Percentiles rank a stretch among this genome's conserved stretches.
phyloP scores from a whole-genome alignment of 2,888 invertebrate genomes.

The Poecilus cupreus region DNA sequence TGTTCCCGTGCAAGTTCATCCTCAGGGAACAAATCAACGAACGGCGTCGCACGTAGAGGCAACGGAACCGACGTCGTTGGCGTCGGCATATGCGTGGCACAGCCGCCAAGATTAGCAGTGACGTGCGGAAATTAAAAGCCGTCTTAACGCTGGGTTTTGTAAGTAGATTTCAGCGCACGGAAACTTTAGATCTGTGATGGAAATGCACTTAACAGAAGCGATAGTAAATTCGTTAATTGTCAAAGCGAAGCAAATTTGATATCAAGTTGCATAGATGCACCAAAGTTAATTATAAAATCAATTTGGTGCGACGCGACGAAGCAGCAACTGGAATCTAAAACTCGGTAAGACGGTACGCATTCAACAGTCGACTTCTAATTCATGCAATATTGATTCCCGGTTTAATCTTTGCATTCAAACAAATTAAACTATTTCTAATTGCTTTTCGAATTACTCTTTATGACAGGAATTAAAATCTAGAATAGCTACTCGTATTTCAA shows the following conservation, averaged over 20 bases:
- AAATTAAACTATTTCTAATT: neutral
- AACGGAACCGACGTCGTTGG: neutral
- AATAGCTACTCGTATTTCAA: no score
- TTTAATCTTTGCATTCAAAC: neutral
- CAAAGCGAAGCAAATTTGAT: constrained; percentile 55
- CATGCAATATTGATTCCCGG: neutral
- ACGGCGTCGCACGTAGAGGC: neutral
- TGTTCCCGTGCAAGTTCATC: neutral
- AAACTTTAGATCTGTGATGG: constrained; percentile 56
- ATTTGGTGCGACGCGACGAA: constrained; percentile 44
- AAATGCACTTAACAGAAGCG: constrained; percentile 57
- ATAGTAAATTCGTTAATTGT: constrained; percentile 56
- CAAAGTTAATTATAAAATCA: constrained; percentile 57
- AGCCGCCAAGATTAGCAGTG: constrained; percentile 43
- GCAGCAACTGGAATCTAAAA: constrained; percentile 34
- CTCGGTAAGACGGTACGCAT: neutral
- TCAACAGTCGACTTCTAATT: neutral
- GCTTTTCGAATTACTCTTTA: neutral
- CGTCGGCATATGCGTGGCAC: constrained; percentile 28
- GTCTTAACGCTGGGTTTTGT: constrained; percentile 55
- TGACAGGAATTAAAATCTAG: neutral
- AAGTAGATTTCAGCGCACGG: constrained; percentile 51
- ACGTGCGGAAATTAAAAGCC: constrained; percentile 56
- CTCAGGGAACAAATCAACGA: neutral
- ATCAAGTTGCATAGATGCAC: constrained; percentile 56